Conservation (phyloP, 1,140 invertebrate genomes). For the Magallana angulata region DNA sequence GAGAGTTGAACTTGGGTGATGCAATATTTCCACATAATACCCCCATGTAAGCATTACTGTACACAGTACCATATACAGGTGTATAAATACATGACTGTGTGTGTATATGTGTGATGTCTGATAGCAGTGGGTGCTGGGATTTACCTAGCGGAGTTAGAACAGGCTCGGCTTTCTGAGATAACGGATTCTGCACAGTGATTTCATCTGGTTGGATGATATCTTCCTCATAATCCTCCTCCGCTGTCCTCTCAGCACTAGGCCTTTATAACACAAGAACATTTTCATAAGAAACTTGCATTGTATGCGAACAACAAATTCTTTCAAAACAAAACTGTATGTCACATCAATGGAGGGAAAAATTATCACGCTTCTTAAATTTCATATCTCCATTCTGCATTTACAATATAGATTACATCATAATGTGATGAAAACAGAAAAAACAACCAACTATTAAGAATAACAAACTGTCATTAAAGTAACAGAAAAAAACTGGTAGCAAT, state of each 20-base stretch:
- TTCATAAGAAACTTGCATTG: not conserved
- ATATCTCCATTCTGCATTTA: not conserved
- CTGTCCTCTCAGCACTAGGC: conserved; percentile 38
- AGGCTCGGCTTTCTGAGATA: conserved; percentile 87
- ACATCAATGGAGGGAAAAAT: not conserved
- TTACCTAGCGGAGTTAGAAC: conserved; percentile 89
- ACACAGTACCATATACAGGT: too few species aligned
- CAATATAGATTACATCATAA: not conserved
- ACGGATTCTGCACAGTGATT: conserved; percentile 87
- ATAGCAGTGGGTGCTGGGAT: not conserved
- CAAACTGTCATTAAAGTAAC: too few species aligned
- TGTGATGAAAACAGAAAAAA: too few species aligned
- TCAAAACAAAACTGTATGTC: too few species aligned
- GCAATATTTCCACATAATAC: not conserved
- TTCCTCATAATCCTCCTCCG: conserved; percentile 76
- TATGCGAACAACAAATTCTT: not conserved
- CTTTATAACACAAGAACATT: conserved; percentile 2
- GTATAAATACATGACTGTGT: too few species aligned
- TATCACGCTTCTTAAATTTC: too few species aligned
- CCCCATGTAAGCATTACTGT: too few species aligned
- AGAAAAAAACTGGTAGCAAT: too few species aligned
- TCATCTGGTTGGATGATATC: conserved; percentile 89
- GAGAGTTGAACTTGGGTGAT: not conserved
- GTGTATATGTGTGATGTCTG: too few species aligned
- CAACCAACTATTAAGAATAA: too few species aligned